phyloP scores from a whole-genome alignment of 2,113 vertebrate species.

The Platanista minor region DNA sequence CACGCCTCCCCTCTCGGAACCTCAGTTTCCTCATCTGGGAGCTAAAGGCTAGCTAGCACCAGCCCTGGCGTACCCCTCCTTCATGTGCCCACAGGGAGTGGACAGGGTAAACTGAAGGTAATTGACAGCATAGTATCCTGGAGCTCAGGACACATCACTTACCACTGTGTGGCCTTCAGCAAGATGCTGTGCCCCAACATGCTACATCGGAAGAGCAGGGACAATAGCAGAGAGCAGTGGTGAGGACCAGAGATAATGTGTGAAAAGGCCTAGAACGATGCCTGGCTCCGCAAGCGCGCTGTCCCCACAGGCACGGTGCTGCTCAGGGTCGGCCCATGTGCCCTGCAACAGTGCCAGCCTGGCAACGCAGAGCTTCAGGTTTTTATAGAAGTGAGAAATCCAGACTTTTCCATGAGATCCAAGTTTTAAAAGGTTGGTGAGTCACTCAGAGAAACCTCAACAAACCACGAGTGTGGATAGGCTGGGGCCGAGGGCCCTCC shows the following conservation, averaged over 20 bases:
- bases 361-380: background rate
- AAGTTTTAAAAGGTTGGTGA: background rate
- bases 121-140: background rate
- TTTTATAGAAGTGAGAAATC: background rate
- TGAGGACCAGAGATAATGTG: background rate
- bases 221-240: background rate
- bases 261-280: no score
- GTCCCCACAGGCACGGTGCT: background rate
- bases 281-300: background rate
- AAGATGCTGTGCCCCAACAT: rapidly evolving
- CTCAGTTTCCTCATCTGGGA: background rate
- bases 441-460: background rate
- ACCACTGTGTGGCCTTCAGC: background rate
- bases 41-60: background rate
- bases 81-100: no score
- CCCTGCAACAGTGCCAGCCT: background rate
- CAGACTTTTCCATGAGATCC: background rate
- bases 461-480: background rate
- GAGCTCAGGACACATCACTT: background rate
- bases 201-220: background rate
- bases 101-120: background rate
- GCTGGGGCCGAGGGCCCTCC: background rate
- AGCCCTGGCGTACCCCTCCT: background rate
- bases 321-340: rapidly evolving
- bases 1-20: background rate